phyloP scores from a whole-genome alignment of 2,888 invertebrate genomes.

The Chorisops tibialis region DNA sequence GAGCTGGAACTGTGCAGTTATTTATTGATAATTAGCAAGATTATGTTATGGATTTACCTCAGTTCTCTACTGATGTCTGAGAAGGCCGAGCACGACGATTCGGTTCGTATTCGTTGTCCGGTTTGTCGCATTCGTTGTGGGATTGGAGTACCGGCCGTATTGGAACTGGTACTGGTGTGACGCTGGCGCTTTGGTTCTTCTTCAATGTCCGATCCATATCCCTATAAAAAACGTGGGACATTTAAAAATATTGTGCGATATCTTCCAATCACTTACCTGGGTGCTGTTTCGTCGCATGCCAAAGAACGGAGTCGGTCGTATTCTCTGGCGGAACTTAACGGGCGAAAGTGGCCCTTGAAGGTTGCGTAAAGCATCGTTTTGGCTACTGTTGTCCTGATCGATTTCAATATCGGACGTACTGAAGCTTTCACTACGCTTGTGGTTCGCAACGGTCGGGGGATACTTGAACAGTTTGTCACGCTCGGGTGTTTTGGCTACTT shows the following conservation, averaged over 20 bases:
- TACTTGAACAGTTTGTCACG: constrained; percentile 42
- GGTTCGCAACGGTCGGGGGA: constrained; percentile 34
- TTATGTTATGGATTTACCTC: constrained; percentile 6
- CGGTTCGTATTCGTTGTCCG: constrained; percentile 48
- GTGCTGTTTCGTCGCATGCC: constrained; percentile 65
- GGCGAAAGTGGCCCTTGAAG: constrained; percentile 13
- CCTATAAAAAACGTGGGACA: not conserved
- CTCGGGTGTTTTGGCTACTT: not conserved
- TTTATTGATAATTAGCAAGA: not conserved
- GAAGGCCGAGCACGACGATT: constrained; percentile 48
- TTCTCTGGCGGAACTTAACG: constrained; percentile 63
- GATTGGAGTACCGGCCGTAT: constrained; percentile 7
- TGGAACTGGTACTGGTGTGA: constrained; percentile 40
- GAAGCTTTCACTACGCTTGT: not conserved
- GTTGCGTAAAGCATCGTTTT: not conserved
- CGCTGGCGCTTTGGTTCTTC: constrained; percentile 45
- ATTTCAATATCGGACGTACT: not conserved
- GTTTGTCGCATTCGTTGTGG: not conserved
- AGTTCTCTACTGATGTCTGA: constrained; percentile 39
- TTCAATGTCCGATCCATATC: constrained; percentile 29
- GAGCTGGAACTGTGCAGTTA: not conserved
- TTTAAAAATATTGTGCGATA: not conserved
- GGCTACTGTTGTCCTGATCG: not conserved
- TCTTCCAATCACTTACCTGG: constrained; percentile 47
- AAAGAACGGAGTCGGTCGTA: constrained; percentile 66